A percentile compares a stretch with the other conserved stretches of the same genome.
These are phyloP conservation scores for Campoletis raptor DNA, from an alignment of 2,888 invertebrate genomes.

Conservation along the genomic window DNA sequence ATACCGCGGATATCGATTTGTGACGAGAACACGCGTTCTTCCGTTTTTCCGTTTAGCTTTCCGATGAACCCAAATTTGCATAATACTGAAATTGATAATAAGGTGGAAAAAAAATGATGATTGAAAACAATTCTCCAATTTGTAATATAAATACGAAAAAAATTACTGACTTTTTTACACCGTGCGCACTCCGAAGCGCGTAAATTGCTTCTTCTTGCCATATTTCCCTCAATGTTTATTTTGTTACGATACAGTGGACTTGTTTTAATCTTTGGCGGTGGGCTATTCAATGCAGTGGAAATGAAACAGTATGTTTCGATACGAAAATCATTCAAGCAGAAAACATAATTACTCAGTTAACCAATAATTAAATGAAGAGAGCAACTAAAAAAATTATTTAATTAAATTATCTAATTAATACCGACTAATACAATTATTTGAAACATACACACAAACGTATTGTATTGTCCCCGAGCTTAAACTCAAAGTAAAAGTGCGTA, in stretches of 20 bases:
- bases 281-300: constrained; percentile 54
- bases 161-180: constrained; percentile 81
- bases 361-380: too few relatives aligned
- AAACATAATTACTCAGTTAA: background rate
- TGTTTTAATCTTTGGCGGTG: constrained; percentile 70
- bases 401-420: too few relatives aligned
- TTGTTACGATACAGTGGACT: constrained; percentile 78
- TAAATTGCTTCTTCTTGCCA: constrained; percentile 81
- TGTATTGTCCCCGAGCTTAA: too few relatives aligned
- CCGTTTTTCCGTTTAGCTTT: constrained; percentile 82
- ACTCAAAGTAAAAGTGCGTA: too few relatives aligned
- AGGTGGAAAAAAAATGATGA: background rate
- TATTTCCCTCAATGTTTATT: constrained; percentile 80
- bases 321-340: background rate
- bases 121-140: background rate
- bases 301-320: background rate
- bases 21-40: constrained; percentile 86
- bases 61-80: constrained; percentile 78
- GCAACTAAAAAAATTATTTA: too few relatives aligned
- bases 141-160: background rate
- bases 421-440: too few relatives aligned
- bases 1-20: constrained; percentile 80
- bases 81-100: constrained; percentile 78
- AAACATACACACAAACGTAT: too few relatives aligned
- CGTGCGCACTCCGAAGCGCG: constrained; percentile 83